Evolutionary conservation across 2,113 vertebrate species (phyloP), one percentile per base, ranked within the genome.

Genomic region (Accipiter virgatus): DNA sequence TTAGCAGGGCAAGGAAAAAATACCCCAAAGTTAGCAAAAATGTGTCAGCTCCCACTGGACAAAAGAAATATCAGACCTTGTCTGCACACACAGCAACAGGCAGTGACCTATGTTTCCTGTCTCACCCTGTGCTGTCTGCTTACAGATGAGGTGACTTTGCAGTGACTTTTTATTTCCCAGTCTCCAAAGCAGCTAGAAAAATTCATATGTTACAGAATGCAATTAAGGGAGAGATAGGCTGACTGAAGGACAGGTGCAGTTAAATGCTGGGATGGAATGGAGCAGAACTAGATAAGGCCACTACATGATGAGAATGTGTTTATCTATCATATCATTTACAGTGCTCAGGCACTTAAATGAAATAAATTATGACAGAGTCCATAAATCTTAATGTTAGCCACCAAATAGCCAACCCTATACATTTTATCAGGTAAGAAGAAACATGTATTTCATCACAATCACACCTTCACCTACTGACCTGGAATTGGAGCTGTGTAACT

Each of bases 91-190:
- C 70, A 95, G 91, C 89, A 96, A 45, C 86, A 80, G 89, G 53
- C 89, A 68, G 53, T 95, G 95, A 97, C 90, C 94, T 91, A 55
- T 91, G 66, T 73, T 96, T 96, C 93, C 96, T 95, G 84, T 58
- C 48, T 92, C 94, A 77, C 73, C 36, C 81, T 6, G 2, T 1
- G 2, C 53, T 85, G 53, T 56, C 78, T 90, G 79, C 42, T 88
- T 62, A 70, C 50, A 94, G 53, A 95, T 65, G 86, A 91, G 78
- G 66, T 89, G 86, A 74, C 68, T 95, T 91, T 86, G 50, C 47
- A 75, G 52, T 32, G 83, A 65, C 43, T 94, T 95, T 80, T 82
- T 23, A 55, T 77, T 89, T 90, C 47, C 38, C 68, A 82, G 27
- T 31, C 62, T 92, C 52, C 66, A 86, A 88, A 93, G 47, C 38